Evolutionary conservation across 1,140 invertebrate genomes (phyloP).

Genomic region (Yoshiicerus persimilis): DNA sequence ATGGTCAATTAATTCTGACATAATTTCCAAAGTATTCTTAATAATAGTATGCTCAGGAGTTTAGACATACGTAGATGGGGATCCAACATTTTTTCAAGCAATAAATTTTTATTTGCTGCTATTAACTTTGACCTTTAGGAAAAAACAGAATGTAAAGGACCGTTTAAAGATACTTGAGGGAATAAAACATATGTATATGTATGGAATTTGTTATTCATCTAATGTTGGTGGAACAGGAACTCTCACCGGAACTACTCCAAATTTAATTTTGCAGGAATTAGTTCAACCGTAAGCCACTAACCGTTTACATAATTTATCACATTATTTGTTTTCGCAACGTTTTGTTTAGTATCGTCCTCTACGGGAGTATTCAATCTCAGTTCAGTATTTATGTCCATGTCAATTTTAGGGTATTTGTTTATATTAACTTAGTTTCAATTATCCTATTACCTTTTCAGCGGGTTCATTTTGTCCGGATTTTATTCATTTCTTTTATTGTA

Average conservation of each 20-base stretch:
- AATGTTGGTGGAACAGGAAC: constrained; percentile 77
- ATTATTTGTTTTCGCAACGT: too few species aligned
- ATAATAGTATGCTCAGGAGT: too few species aligned
- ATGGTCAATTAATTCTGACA: too few species aligned
- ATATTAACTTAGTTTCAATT: too few species aligned
- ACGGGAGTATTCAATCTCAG: too few species aligned
- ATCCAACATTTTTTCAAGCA: not conserved
- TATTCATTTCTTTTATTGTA: too few species aligned
- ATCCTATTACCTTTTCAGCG: too few species aligned
- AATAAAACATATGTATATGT: constrained; percentile 53
- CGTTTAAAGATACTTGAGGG: not conserved
- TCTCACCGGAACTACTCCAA: constrained; percentile 84
- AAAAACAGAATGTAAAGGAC: not conserved
- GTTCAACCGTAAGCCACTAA: constrained; percentile 56
- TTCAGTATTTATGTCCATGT: too few species aligned
- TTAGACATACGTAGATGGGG: not conserved
- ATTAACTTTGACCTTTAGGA: not conserved
- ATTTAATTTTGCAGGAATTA: constrained; percentile 80
- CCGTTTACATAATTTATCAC: not conserved
- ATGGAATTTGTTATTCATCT: constrained; percentile 79
- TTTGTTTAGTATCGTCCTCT: too few species aligned
- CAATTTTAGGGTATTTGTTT: too few species aligned
- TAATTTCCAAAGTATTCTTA: too few species aligned
- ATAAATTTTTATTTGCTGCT: not conserved
- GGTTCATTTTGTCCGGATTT: too few species aligned